These are phyloP conservation scores for Cebidichthys violaceus DNA, from an alignment of 2,113 vertebrate genomes.

Conservation along the genomic window DNA sequence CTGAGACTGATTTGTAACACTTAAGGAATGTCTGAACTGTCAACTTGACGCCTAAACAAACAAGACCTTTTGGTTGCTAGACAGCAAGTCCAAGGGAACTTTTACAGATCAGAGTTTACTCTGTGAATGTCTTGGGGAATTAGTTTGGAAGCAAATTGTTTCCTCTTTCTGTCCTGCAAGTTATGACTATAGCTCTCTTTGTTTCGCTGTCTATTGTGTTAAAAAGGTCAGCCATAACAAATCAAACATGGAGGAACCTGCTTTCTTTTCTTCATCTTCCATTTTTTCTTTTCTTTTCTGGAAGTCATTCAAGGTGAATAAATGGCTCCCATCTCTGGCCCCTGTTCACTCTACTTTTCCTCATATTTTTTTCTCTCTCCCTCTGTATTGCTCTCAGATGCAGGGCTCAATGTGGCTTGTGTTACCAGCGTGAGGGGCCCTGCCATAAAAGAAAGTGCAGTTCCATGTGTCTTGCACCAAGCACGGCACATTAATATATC, in stretches of 20 bases:
- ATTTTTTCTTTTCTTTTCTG: slow-evolving; percentile 10
- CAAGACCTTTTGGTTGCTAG: slow-evolving; percentile 35
- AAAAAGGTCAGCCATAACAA: slow-evolving; percentile 44
- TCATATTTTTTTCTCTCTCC: slow-evolving; percentile 31
- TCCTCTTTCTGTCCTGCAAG: slow-evolving; percentile 17
- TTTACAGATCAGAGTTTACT: slow-evolving; percentile 38
- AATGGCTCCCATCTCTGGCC: slow-evolving; percentile 53
- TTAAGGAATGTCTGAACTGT: slow-evolving; percentile 54
- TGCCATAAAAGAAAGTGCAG: slow-evolving; percentile 5
- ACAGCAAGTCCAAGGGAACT: slow-evolving; percentile 12
- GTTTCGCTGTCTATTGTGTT: slow-evolving; percentile 20
- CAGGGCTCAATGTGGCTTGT: slow-evolving; percentile 47
- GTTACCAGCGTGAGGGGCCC: slow-evolving; percentile 34
- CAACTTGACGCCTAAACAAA: slow-evolving; percentile 51
- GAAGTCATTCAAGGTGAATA: slow-evolving; percentile 66
- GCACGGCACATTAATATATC: not conserved
- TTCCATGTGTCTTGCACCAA: slow-evolving; percentile 35
- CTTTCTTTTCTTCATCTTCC: slow-evolving; percentile 6
- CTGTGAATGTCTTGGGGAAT: slow-evolving; percentile 18
- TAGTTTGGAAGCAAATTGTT: slow-evolving; percentile 38
- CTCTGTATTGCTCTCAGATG: slow-evolving; percentile 46
- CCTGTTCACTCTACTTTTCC: slow-evolving; percentile 19
- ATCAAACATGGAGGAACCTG: slow-evolving; percentile 26
- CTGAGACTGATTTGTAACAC: slow-evolving; percentile 29
- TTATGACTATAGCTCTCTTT: slow-evolving; percentile 18